Base-by-base conservation (phyloP, 2,888 invertebrate species). In the Pristionchus arcanus region DNA sequence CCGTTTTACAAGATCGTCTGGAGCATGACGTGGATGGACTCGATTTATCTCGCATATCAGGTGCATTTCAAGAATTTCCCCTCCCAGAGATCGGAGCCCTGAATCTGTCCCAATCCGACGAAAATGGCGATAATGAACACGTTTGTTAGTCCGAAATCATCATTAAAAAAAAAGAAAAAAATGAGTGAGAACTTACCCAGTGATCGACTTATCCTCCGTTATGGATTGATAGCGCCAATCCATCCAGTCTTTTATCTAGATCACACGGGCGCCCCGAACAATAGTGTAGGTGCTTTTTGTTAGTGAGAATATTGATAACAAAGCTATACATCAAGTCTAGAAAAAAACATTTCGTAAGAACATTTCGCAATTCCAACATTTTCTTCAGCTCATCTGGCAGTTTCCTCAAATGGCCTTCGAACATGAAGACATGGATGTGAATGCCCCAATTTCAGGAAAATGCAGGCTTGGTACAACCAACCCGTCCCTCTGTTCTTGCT, bases 1-100 rank as follows among this genome's bases (percentile, higher is more conserved):
- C 77, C 77, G 19, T 77, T 77, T n/a, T 77, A 77, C 77, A 77
- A 77, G 77, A 77, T 77, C 25, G 77, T 77, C n/a, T 77, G 77
- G 77, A 77, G 77, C 49, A 77, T 77, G 77, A 77, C 77, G 42
- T 77, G 77, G 77, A 37, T 77, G 77, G 77, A 77, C 77, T 19
- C 77, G 13, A 77, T 77, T 25, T 77, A 77, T 42, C 77, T 77
- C 77, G n/a, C 42, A 1, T 11, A 42, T 77, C 42, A 37, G 77
- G 77, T 77, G 34, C n/a, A 2, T 66, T 66, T 28, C 66, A 13
- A 2, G 28, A 4, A 55, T 19, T 37, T 2, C 37, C 37, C 15
- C 19, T 37, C 11, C 13, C 9, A 0, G n/a, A 34, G 0, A 19
- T 42, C 42, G 9, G 42, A 0, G 37, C 9, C 2, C 21, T n/a